Evolutionary conservation across 2,797 vertebrate genomes (phyloP).

Genomic region (Erethizon dorsatum): DNA sequence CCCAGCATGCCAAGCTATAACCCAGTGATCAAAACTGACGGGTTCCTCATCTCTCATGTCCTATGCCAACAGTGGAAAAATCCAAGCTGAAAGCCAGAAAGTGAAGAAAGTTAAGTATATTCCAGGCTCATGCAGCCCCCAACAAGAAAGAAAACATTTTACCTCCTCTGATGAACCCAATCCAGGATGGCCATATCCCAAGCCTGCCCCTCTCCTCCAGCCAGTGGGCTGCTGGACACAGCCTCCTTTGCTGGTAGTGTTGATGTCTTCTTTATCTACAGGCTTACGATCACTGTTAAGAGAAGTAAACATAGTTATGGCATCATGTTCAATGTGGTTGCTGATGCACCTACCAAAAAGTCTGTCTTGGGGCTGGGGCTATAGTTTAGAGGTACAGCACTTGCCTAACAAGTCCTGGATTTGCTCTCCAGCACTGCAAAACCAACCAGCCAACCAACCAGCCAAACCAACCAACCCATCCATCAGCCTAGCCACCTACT

Average conservation of each 20-base stretch:
- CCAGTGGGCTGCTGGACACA: constrained; percentile 86
- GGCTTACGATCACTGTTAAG: constrained; percentile 88
- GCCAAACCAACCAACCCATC: not conserved
- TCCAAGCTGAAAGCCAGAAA: constrained; percentile 23
- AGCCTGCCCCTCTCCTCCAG: constrained; percentile 90
- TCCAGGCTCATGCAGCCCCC: not conserved
- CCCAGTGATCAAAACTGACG: not conserved
- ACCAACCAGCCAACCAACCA: not conserved
- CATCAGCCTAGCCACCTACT: not conserved
- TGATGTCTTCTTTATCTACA: constrained; percentile 83
- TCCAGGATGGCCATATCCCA: constrained; percentile 89
- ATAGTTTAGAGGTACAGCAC: not conserved
- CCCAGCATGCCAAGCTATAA: not conserved
- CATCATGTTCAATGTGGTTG: not conserved
- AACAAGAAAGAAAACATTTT: constrained; percentile 73
- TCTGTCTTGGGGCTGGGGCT: not conserved
- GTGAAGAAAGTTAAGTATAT: constrained; percentile 4
- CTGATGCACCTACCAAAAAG: not conserved
- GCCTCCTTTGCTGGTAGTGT: constrained; percentile 89
- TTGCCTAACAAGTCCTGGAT: not conserved
- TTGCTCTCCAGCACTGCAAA: not conserved
- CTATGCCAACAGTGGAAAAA: not conserved
- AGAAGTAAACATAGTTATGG: constrained; percentile 63
- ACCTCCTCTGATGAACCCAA: constrained; percentile 89
- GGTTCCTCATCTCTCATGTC: not conserved